Evolutionary conservation across 2,888 invertebrate species (phyloP), one percentile per base, ranked within the genome.

Genomic region (Reticulitermes lucifugus): DNA sequence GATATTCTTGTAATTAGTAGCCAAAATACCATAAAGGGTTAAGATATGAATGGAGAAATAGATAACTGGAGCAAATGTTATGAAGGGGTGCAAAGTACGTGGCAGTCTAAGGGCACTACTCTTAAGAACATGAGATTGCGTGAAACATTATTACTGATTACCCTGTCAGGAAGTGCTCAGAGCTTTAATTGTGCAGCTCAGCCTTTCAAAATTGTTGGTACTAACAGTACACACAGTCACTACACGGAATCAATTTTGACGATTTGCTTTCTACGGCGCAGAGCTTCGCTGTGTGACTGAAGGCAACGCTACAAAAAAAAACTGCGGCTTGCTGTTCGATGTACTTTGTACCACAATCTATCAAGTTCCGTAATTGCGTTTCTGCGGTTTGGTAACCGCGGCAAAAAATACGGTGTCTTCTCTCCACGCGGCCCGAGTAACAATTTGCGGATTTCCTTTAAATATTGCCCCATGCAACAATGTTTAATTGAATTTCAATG

Each of bases 401-500:
- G 65, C n/a, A 65, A 65, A 65, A 65, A 65, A 65, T 60, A 65
- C 9, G n/a, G 65, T 3, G 65, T 65, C 65, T 65, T 65, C 65
- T 65, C 65, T 12, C 65, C 25, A 65, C 25, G n/a, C n/a, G n/a
- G n/a, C 65, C 65, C 9, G 65, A 25, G 25, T 65, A 65, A 65
- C 25, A 25, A n/a, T n/a, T 65, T 65, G n/a, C 65, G 65, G 65
- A 65, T 65, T 65, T 25, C 25, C 65, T 0, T 65, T 4, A n/a
- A n/a, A 65, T 25, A 0, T 65, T 25, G 2, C n/a, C 14, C 25
- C 0, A 6, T 1, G 65, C 9, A 25, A 65, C 65, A 65, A 65
- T n/a, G n/a, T 65, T 65, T 65, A 65, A 65, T 65, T n/a, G 65
- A 65, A 65, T 65, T 65, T 65, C 65, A 65, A 25, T 65, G 65